Conservation (phyloP, 2,113 vertebrate species). For the Callospermophilus lateralis region DNA sequence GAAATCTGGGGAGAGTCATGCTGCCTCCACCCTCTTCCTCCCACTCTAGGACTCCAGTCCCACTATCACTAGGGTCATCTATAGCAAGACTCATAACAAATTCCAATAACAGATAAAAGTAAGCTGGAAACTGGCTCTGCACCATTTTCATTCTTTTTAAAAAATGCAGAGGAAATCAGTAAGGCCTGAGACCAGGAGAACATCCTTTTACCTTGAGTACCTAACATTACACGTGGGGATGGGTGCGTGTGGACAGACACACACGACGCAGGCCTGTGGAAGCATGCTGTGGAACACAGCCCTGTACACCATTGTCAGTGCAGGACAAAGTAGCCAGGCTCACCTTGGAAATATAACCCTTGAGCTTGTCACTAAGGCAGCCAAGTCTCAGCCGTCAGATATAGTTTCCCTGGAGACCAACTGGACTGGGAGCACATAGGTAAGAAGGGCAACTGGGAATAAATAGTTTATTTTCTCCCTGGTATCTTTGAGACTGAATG, state of each 20-base stretch:
- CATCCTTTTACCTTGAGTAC: not conserved
- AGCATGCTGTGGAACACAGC: not conserved
- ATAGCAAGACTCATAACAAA: not conserved
- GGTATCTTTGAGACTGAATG: not conserved
- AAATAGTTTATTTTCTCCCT: not conserved
- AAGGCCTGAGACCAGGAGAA: not conserved
- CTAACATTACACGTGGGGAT: not conserved
- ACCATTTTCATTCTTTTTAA: not conserved
- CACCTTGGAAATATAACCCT: constrained; percentile 22
- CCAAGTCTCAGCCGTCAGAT: not conserved
- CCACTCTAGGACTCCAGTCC: not conserved
- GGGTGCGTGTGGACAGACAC: not conserved
- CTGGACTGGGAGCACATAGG: not conserved
- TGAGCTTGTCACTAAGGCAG: not conserved
- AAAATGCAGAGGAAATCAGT: not conserved
- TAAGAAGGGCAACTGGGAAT: not conserved
- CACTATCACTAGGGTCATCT: not conserved
- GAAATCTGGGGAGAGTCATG: accelerated
- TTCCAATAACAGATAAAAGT: constrained; percentile 33
- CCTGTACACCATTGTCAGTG: not conserved
- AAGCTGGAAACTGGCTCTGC: not conserved
- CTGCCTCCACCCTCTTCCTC: not conserved
- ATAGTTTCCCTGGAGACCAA: not conserved
- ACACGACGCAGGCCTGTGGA: not conserved
- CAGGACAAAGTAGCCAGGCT: not conserved